Conservation (phyloP, 2,797 vertebrate species). For the Syngnathus rostellatus region DNA sequence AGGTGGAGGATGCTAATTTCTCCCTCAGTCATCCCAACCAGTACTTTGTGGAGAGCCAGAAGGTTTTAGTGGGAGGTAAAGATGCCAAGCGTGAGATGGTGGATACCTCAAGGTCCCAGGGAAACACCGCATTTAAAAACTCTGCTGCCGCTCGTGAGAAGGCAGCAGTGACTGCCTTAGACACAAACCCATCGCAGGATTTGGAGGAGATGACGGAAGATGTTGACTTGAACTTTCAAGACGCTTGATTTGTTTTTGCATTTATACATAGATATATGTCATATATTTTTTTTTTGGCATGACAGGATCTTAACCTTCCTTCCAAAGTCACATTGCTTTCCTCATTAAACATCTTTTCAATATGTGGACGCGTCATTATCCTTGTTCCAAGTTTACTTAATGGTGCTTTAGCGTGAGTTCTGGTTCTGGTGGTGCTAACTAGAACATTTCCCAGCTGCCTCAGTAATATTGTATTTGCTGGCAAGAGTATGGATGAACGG, state of each 20-base stretch:
- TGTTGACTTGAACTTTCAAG: slow-evolving; percentile 79
- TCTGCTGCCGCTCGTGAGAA: slow-evolving; percentile 27
- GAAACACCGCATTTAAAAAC: slow-evolving; percentile 27
- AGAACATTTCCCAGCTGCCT: slow-evolving; percentile 54
- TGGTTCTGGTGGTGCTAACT: slow-evolving; percentile 43
- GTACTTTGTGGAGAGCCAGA: slow-evolving; percentile 94
- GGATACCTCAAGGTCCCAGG: slow-evolving; percentile 48
- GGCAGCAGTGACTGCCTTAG: slow-evolving; percentile 9
- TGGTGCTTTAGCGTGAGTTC: slow-evolving; percentile 35
- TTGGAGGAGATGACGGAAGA: slow-evolving; percentile 65
- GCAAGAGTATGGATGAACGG: slow-evolving; percentile 48
- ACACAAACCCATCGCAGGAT: slow-evolving; percentile 35
- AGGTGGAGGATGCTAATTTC: slow-evolving; percentile 86
- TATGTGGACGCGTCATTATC: background rate
- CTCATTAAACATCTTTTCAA: slow-evolving; percentile 1
- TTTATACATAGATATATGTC: no score
- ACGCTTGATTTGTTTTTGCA: slow-evolving; percentile 34
- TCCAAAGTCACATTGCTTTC: background rate
- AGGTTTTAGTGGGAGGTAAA: slow-evolving; percentile 69
- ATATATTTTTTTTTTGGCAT: no score
- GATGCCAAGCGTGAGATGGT: slow-evolving; percentile 77
- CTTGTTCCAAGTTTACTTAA: background rate
- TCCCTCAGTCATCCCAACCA: slow-evolving; percentile 96
- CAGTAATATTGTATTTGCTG: slow-evolving; percentile 56
- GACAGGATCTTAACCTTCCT: background rate